Evolutionary conservation across 1,140 invertebrate genomes (phyloP), one percentile per base, ranked within the genome.

Genomic region (Lucilia cuprina): DNA sequence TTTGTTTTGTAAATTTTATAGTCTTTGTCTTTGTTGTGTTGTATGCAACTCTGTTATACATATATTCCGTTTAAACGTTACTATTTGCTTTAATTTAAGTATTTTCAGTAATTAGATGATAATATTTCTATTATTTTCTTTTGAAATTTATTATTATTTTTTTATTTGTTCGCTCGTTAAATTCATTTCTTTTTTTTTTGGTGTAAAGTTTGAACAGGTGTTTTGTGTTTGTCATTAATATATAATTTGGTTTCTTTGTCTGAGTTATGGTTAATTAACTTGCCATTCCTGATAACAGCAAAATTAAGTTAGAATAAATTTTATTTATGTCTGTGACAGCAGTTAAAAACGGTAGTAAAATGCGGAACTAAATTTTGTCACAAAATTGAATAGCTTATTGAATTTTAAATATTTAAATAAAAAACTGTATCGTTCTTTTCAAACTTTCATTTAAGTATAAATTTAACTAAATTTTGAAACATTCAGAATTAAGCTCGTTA

Each of bases 81-180:
- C 50, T 70, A 70, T 70, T 70, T 70, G 65, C 19, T 70, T 70
- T 70, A 70, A 70, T 70, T 70, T 70, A 60, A 78, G 83, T 84
- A 78, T 84, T 47, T 75, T n/a, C 83, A 55, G 75, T 84, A 84
- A 84, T 84, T 84, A 84, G 75, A 75, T 80, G 83, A 84, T 84
- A 84, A 84, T 84, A 78, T 84, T 65, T 78, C 74, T 83, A 75
- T 77, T 75, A 35, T 84, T 80, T 80, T 78, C 65, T 70, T 70
- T 70, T 21, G n/a, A 70, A 70, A 70, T 70, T 7, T 60, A n/a
- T n/a, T 60, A 60, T 60, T 60, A 14, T 21, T 10, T 70, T 19
- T 70, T 70, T 21, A 25, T 21, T 70, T 41, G 41, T 41, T 70
- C 19, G 65, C 65, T 60, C 55, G 55, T 60, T 70, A 70, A 70